Conservation (phyloP, 37 sponge, comb jelly and placozoan genomes). For the Ianthella basta region DNA sequence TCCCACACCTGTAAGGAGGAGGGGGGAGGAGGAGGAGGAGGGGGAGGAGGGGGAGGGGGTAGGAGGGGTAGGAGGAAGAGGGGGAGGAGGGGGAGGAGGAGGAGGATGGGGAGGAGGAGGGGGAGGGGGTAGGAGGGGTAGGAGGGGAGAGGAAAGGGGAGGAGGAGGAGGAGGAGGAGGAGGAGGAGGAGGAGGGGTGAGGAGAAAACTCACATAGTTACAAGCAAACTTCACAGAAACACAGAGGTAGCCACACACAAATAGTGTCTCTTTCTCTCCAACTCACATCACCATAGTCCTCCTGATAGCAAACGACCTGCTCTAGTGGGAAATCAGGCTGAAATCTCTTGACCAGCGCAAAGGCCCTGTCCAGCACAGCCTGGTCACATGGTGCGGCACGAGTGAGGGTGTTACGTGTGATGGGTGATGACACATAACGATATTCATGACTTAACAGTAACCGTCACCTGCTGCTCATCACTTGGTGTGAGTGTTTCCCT, state of each 20-base stretch:
- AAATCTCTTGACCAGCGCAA: not conserved
- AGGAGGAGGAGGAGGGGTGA: too few species aligned
- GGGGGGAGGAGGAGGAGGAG: too few species aligned
- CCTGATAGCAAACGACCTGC: not conserved
- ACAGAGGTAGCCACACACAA: not conserved
- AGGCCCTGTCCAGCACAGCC: not conserved
- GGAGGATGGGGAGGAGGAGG: too few species aligned
- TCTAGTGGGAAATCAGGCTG: not conserved
- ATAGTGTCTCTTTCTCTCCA: not conserved
- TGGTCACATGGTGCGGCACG: not conserved
- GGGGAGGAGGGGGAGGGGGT: too few species aligned
- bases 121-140: too few species aligned
- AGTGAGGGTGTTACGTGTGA: too few species aligned
- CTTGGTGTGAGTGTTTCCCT: not conserved
- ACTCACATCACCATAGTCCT: constrained; percentile 27
- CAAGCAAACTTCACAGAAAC: not conserved
- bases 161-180: too few species aligned
- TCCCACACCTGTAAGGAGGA: constrained; percentile 9
- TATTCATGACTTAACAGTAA: too few species aligned
- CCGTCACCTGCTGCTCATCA: not conserved
- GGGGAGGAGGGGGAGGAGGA: too few species aligned
- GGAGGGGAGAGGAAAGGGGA: too few species aligned
- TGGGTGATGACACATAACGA: too few species aligned
- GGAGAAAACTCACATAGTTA: not conserved
- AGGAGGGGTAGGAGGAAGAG: too few species aligned